Evolutionary conservation across 2,797 vertebrate genomes (phyloP).

Genomic region (Notolabrus celidotus): DNA sequence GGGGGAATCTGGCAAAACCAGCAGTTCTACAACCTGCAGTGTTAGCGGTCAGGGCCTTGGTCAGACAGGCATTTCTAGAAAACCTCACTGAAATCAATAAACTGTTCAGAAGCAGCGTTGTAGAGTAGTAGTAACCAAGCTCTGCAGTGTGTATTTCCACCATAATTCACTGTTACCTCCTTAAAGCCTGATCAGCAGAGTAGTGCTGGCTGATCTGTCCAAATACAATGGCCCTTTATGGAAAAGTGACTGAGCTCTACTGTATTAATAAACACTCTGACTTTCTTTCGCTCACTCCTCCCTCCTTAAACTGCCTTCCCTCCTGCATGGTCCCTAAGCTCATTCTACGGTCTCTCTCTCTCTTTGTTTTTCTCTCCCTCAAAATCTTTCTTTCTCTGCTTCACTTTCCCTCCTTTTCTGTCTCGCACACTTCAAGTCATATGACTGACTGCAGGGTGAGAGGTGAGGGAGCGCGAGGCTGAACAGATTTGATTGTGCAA

Average conservation of each 20-base stretch:
- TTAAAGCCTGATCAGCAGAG: slow-evolving; percentile 43
- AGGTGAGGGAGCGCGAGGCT: slow-evolving; percentile 41
- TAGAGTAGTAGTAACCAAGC: slow-evolving; percentile 8
- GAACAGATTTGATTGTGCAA: slow-evolving; percentile 66
- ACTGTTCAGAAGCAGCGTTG: neutral
- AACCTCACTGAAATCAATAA: slow-evolving; percentile 21
- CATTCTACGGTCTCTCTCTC: neutral
- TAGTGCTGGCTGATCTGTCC: slow-evolving; percentile 28
- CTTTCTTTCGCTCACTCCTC: neutral
- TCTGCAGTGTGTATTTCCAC: slow-evolving; percentile 20
- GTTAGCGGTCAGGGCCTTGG: neutral
- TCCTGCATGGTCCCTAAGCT: too few relatives aligned
- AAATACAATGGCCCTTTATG: slow-evolving; percentile 62
- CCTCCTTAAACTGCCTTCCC: neutral
- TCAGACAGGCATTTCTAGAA: slow-evolving; percentile 1
- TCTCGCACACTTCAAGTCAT: slow-evolving; percentile 57
- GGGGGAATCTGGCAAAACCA: slow-evolving; percentile 3
- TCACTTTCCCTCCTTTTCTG: neutral
- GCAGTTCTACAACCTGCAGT: neutral
- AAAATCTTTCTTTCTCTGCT: slow-evolving; percentile 1
- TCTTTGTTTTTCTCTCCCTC: neutral
- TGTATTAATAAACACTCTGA: slow-evolving; percentile 7
- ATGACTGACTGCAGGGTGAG: slow-evolving; percentile 57
- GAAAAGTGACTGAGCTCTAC: slow-evolving; percentile 28
- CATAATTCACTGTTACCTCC: slow-evolving; percentile 30